Evolutionary conservation across 2,113 vertebrate genomes (phyloP).

Genomic region (Ophthalmotilapia sp.): DNA sequence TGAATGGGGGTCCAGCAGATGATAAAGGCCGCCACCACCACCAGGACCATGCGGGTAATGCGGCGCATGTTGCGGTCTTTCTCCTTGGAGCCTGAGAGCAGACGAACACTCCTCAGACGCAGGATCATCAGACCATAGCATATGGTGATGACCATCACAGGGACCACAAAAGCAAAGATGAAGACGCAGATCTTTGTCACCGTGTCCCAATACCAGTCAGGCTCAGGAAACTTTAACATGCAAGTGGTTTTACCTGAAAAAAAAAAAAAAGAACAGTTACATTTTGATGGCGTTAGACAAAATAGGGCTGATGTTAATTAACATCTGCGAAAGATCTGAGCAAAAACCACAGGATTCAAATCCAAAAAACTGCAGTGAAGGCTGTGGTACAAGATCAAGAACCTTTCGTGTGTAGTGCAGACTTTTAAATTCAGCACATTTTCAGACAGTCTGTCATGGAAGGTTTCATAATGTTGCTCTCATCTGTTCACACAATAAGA

Average conservation of each 20-base stretch:
- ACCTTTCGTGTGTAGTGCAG: background rate
- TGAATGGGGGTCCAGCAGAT: slow-evolving; percentile 96
- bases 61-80: slow-evolving; percentile 90
- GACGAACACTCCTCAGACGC: slow-evolving; percentile 84
- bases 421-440: background rate
- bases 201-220: slow-evolving; percentile 92
- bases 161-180: slow-evolving; percentile 91
- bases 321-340: background rate
- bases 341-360: background rate
- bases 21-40: slow-evolving; percentile 92
- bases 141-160: slow-evolving; percentile 90
- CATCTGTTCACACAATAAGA: background rate
- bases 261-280: background rate
- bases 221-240: slow-evolving; percentile 85
- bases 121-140: slow-evolving; percentile 95
- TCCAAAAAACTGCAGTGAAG: background rate
- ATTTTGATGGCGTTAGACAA: background rate
- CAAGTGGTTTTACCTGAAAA: slow-evolving; percentile 71
- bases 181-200: slow-evolving; percentile 96
- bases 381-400: background rate
- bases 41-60: slow-evolving; percentile 94
- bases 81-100: slow-evolving; percentile 92
- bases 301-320: background rate
- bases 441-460: background rate
- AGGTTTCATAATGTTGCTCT: background rate